phyloP scores from a whole-genome alignment of 2,113 vertebrate species.

The Oryzias melastigma region DNA sequence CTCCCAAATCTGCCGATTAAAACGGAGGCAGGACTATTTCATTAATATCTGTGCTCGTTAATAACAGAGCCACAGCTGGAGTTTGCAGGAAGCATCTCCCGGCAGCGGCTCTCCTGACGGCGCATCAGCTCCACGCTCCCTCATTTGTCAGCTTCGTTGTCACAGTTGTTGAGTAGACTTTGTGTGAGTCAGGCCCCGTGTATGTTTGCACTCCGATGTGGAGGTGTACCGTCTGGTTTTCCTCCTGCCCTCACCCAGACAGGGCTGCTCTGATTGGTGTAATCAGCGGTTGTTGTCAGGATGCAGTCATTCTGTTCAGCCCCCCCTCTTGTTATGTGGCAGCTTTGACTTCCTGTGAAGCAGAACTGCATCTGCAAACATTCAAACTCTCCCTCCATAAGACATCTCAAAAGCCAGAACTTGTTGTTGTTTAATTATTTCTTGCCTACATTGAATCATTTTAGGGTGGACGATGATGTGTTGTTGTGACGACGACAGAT shows the following conservation, averaged over 20 bases:
- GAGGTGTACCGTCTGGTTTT: conserved; percentile 55
- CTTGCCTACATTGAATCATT: neutral
- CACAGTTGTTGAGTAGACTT: conserved; percentile 33
- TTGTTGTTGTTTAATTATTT: conserved; percentile 1
- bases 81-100: conserved; percentile 33
- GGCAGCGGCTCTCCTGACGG: conserved; percentile 16
- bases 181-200: conserved; percentile 56
- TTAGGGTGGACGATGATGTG: neutral
- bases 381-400: conserved; percentile 15
- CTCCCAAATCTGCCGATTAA: conserved; percentile 66
- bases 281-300: conserved; percentile 62
- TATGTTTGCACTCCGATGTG: conserved; percentile 47
- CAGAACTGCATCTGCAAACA: conserved; percentile 59
- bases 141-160: conserved; percentile 22
- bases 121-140: conserved; percentile 1
- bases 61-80: conserved; percentile 56
- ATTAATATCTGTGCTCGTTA: conserved; percentile 61
- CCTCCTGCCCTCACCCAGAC: conserved; percentile 45
- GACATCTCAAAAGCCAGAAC: conserved; percentile 8
- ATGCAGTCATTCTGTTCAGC: conserved; percentile 48
- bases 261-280: conserved; percentile 61
- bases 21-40: conserved; percentile 61
- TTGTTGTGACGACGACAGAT: conserved; percentile 1
- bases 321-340: conserved; percentile 53
- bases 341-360: conserved; percentile 68